Conservation (phyloP, 1,140 invertebrate genomes). For the Pseudoatta argentina region DNA sequence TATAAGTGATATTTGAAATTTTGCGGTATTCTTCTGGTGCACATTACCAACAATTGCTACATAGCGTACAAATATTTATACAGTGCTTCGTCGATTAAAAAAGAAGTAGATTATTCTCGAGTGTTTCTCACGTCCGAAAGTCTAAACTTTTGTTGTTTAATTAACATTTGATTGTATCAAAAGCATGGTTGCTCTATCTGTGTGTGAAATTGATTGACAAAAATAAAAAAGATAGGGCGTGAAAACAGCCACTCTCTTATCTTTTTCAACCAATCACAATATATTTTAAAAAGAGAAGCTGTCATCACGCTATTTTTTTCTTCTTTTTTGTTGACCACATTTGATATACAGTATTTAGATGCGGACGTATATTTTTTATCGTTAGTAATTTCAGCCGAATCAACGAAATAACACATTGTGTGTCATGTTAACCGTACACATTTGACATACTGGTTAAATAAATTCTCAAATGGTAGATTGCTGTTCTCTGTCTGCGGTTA, state of each 20-base stretch:
- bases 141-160: background rate
- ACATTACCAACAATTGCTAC: background rate
- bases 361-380: background rate
- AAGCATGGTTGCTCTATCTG: no score
- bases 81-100: background rate
- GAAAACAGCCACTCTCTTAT: no score
- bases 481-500: background rate
- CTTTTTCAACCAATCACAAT: no score
- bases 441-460: conserved; percentile 19
- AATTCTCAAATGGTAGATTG: background rate
- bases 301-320: no score
- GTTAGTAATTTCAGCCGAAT: conserved; percentile 1
- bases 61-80: background rate
- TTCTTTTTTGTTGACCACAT: no score
- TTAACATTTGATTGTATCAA: background rate
- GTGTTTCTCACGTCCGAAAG: background rate
- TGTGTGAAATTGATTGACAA: no score
- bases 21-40: background rate
- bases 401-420: background rate
- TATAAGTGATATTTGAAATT: conserved; percentile 24
- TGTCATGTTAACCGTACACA: conserved; percentile 4
- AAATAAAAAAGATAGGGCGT: no score
- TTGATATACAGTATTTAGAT: no score
- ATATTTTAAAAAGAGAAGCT: no score
- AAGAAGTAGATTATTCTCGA: background rate